Evolutionary conservation across 2,113 vertebrate species (phyloP), one percentile per base, ranked within the genome.

Genomic region (Dermatemys mawii): DNA sequence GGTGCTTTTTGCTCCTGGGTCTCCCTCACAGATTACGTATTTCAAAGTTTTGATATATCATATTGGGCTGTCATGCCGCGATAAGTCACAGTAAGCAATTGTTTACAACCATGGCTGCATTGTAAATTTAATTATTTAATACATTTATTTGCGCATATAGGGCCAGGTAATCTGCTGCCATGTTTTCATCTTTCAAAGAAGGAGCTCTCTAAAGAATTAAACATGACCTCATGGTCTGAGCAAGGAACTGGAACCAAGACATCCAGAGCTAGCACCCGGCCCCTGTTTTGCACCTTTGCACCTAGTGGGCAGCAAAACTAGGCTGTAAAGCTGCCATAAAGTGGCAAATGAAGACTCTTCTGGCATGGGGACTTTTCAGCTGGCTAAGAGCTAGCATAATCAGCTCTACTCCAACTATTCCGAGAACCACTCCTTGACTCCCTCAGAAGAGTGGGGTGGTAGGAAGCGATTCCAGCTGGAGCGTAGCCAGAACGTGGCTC

Each of bases 1-100:
- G 14, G 29, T 2, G 63, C 49, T 48, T 16, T 5, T 2, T 0
- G 0, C n/a, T 83, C 60, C 60, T 67, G 35, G 8, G 60, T 35
- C 16, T 13, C 16, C 35, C 9, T n/a, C 17, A 70, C n/a, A 70
- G 63, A 70, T 21, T 19, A 22, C n/a, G 1, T 38, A 21, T 70
- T 70, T 9, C 63, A 38, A 38, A 38, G 63, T 70, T 70, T 70
- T 38, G 63, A n/a, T 70, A 70, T 38, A 70, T 70, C 63, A 70
- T 38, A 38, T n/a, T 22, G n/a, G n/a, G 19, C n/a, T 38, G 63
- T 38, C 63, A 70, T 70, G n/a, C 19, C 11, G 9, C 19, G n/a
- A 70, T 38, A 21, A 70, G 38, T 70, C 16, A 70, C 63, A 70
- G 63, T 70, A 70, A 70, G 63, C 63, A 22, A 38, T 38, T 70